Percentiles rank a stretch among this genome's conserved stretches.
Evolutionary conservation across 2,797 vertebrate genomes (phyloP).

Genomic region (Oreortyx pictus): DNA sequence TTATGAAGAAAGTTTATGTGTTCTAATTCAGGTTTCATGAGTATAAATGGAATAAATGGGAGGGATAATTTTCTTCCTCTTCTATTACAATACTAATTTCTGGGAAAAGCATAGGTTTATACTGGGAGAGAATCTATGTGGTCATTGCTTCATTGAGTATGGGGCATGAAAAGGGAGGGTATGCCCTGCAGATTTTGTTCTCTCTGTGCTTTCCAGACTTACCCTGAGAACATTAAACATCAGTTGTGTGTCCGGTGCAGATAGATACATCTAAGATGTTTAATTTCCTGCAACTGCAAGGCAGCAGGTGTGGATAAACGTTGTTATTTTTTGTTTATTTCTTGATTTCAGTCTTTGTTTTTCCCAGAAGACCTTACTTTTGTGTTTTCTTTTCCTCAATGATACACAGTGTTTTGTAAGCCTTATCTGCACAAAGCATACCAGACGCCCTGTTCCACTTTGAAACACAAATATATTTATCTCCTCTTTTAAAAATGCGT

Average conservation of each 20-base stretch:
- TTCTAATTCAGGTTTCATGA: not conserved
- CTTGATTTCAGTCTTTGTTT: conserved; percentile 4
- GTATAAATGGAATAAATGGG: not conserved
- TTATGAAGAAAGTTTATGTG: not conserved
- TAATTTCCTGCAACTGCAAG: not conserved
- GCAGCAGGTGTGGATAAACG: conserved; percentile 10
- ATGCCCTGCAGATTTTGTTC: not conserved
- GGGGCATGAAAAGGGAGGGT: not conserved
- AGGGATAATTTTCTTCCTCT: not conserved
- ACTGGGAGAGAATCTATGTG: not conserved
- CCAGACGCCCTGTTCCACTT: not conserved
- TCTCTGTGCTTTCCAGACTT: not conserved
- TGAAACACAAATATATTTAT: not conserved
- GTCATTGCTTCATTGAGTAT: not conserved
- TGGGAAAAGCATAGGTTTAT: conserved; percentile 1
- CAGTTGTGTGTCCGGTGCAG: not conserved
- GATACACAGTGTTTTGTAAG: not conserved
- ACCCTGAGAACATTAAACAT: not conserved
- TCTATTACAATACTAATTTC: not conserved
- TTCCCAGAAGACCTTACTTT: conserved; percentile 1
- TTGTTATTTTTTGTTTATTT: conserved; percentile 1
- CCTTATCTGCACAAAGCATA: conserved; percentile 9
- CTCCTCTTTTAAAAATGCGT: not conserved
- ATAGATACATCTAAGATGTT: not conserved
- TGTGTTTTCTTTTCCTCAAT: not conserved